Percentiles rank a stretch among this genome's conserved stretches.
Evolutionary conservation across 37 sponge, comb jelly and placozoan genomes (phyloP).

Genomic region (Corticium candelabrum): DNA sequence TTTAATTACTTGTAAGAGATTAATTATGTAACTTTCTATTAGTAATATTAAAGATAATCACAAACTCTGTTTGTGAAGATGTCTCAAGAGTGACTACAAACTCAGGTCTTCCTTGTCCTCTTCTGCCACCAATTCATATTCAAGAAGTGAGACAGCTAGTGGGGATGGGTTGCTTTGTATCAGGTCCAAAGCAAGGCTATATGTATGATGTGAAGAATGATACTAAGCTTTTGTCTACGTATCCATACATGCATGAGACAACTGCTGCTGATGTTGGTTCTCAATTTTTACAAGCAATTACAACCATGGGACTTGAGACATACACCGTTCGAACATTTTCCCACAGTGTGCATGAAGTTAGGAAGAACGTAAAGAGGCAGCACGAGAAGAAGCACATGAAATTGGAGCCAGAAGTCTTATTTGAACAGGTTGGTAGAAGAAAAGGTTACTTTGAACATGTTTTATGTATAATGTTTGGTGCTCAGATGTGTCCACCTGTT

Average conservation of each 20-base stretch:
- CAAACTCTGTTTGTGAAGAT: no score
- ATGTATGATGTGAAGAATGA: neutral
- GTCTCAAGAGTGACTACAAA: neutral
- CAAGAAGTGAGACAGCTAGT: neutral
- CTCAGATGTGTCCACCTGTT: neutral
- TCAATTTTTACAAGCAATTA: neutral
- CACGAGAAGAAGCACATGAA: no score
- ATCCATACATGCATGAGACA: neutral
- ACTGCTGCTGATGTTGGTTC: neutral
- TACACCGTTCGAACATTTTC: constrained; percentile 5
- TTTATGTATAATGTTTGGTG: no score
- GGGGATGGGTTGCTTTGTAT: neutral
- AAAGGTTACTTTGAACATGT: no score
- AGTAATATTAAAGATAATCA: no score
- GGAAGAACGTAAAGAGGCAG: no score
- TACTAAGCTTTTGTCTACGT: neutral
- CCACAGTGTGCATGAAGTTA: neutral
- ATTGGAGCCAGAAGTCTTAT: neutral
- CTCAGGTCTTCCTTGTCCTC: neutral
- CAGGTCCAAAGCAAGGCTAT: neutral
- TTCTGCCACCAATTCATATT: neutral
- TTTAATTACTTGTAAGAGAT: no score
- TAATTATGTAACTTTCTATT: no score
- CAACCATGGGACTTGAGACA: neutral
- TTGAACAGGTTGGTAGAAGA: neutral